Evolutionary conservation across 2,888 invertebrate species (phyloP), one percentile per base, ranked within the genome.

Genomic region (Chalcosyrphus nemorum): DNA sequence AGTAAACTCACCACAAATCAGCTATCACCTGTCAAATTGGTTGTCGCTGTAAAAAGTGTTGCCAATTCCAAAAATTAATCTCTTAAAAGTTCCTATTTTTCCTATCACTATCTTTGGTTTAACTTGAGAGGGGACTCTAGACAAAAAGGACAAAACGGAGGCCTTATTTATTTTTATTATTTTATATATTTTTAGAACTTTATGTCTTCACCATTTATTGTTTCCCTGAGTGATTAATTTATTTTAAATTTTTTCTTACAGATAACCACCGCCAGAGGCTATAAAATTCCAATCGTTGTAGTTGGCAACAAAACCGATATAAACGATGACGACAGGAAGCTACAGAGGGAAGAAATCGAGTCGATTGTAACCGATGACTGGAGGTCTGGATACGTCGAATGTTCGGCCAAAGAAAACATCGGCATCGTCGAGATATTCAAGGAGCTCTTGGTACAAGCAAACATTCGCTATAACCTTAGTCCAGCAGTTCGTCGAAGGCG

Each of bases 261-360:
- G 88, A 88, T 88, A 43, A 87, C 86, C 17, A 78, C 65, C 9
- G 87, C 87, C 4, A 93, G 93, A 86, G 93, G 92, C 45, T 88
- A 88, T 45, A 88, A 89, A 32, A 92, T 95, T 13, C 95, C 95
- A 0, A 94, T 95, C 85, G 95, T 95, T 27, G 93, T 96, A 15
- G 95, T 95, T 6, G 95, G 94, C 43, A 95, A 95, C 90, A 95
- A 95, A 90, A 91, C 92, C 52, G 95, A 95, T 88, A 89, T 94
- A 11, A 89, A 91, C 32, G 91, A 91, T 32, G 88, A 89, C 29
- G 88, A 89, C 54, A 88, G 90, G 19, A 89, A 90, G 86, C 90
- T 92, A 21, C 86, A 89, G 4, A 87, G 89, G 35, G 92, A 92
- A 84, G 90, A 92, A 1, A 91, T 92, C 0, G 92, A 91, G 77